Base-by-base conservation (phyloP, 2,888 invertebrate species). In the Eilema depressum region DNA sequence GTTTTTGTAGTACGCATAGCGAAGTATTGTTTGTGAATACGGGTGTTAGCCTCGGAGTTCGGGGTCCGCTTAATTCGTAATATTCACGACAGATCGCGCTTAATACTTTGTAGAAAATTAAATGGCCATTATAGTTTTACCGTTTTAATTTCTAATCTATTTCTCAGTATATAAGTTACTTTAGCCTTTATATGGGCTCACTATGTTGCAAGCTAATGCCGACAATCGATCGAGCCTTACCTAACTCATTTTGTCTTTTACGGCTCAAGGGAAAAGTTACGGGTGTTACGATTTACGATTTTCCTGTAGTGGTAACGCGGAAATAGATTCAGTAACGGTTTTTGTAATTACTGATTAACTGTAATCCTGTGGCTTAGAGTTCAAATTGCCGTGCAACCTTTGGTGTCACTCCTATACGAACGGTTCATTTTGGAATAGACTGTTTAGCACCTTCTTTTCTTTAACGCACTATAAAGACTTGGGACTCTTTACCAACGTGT, bases 261-360 rank as follows among this genome's bases (percentile, higher is more conserved):
- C 71, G 81, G 76, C 70, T 69, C 30, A 63, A 56, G 26, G 26
- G 70, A 70, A 68, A 28, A 30, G 63, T 59, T 47, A 69, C 66
- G 61, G 25, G 17, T 68, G 69, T 74, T 73, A 76, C 28, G 65
- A 68, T 77, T 75, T 70, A 80, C 74, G 61, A 65, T 23, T 78
- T 75, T 74, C 69, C 66, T 63, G 65, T 47, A 71, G 12, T 53
- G n/a, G 23, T 64, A 69, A 11, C 30, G 33, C 26, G 63, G 37
- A 68, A 63, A 68, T 68, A n/a, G 56, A 26, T 14, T 68, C 37
- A 33, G 56, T 68, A 68, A 68, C 68, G 68, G 68, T 33, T 37
- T 37, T 56, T 37, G 56, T 68, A 63, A 63, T 68, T 28, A 57
- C 56, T n/a, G 26, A 57, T 57, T 57, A 57, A 33, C 30, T 33